Percentiles rank a stretch among this genome's conserved stretches.
Conservation (phyloP, 1,140 invertebrate species). For the Drosophila dunni region DNA sequence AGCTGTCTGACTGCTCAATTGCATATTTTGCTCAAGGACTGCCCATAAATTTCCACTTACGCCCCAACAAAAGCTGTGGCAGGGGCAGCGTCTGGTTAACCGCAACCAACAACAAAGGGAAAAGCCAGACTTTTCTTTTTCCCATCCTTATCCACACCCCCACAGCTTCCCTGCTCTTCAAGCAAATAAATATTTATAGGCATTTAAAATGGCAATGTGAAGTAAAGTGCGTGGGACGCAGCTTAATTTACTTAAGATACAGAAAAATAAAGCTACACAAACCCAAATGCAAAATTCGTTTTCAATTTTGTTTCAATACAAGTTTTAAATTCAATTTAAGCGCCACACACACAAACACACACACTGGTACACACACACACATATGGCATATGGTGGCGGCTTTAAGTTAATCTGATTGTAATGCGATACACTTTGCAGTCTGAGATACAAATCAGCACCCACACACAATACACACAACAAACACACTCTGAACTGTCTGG, state of each 20-base stretch:
- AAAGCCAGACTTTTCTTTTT: slow-evolving; percentile 1
- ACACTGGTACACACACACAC: slow-evolving; percentile 13
- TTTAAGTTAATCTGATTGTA: slow-evolving; percentile 82
- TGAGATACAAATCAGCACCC: slow-evolving; percentile 81
- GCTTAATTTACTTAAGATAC: slow-evolving; percentile 77
- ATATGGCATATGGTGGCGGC: slow-evolving; percentile 47
- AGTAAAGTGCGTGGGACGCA: slow-evolving; percentile 16
- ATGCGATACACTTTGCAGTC: slow-evolving; percentile 81
- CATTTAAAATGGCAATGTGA: slow-evolving; percentile 63
- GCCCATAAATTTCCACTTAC: slow-evolving; percentile 57
- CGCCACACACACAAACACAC: slow-evolving; percentile 12
- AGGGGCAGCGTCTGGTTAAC: slow-evolving; percentile 36
- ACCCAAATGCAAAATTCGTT: slow-evolving; percentile 53
- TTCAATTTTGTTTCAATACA: slow-evolving; percentile 77
- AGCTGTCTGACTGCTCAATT: slow-evolving; percentile 37
- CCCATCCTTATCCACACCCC: background rate
- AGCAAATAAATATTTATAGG: slow-evolving; percentile 77
- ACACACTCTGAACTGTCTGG: slow-evolving; percentile 8
- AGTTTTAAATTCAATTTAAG: slow-evolving; percentile 77
- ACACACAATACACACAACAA: slow-evolving; percentile 43
- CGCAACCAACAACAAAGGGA: slow-evolving; percentile 28
- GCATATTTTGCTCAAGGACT: slow-evolving; percentile 52
- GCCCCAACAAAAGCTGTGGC: slow-evolving; percentile 7
- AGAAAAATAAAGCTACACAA: slow-evolving; percentile 12
- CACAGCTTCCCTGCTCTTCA: background rate